Evolutionary conservation across 2,888 invertebrate genomes (phyloP).

Genomic region (Glaucopsyche alexis): DNA sequence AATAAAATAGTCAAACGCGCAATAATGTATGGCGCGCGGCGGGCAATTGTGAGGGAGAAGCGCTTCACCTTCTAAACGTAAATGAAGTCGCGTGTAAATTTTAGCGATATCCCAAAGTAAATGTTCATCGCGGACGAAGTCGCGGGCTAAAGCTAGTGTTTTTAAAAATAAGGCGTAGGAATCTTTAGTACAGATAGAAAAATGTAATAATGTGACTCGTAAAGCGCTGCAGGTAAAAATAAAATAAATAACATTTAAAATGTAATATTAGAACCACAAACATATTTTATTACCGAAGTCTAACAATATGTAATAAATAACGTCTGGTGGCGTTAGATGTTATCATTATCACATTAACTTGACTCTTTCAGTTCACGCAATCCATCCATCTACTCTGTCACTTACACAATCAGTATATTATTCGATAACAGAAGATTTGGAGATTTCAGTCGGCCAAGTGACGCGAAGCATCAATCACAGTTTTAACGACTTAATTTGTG

Average conservation of each 20-base stretch:
- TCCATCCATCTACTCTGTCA: constrained; percentile 11
- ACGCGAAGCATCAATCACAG: constrained; percentile 50
- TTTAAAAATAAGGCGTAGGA: too few relatives aligned
- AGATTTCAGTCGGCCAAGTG: constrained; percentile 4
- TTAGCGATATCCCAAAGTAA: too few relatives aligned
- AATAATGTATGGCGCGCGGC: too few relatives aligned
- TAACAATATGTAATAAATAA: constrained; percentile 20
- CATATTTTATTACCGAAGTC: background rate
- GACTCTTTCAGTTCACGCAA: constrained; percentile 14
- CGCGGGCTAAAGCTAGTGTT: too few relatives aligned
- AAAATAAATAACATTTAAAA: background rate
- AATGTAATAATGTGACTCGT: too few relatives aligned
- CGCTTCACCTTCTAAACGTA: too few relatives aligned
- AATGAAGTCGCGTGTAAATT: too few relatives aligned
- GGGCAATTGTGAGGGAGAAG: too few relatives aligned
- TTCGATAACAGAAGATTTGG: constrained; percentile 22
- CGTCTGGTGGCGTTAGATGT: constrained; percentile 19
- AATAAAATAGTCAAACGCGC: too few relatives aligned
- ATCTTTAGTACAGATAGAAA: too few relatives aligned
- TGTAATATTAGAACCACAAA: background rate
- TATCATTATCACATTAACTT: constrained; percentile 27
- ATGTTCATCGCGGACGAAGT: too few relatives aligned
- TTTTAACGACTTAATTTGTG: constrained; percentile 63
- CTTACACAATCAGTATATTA: background rate
- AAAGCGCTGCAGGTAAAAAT: background rate